Percentiles rank a stretch among this genome's conserved stretches.
These are phyloP conservation scores for Rhynchotus rufescens DNA, from an alignment of 2,797 vertebrate genomes.

Conservation along the genomic window DNA sequence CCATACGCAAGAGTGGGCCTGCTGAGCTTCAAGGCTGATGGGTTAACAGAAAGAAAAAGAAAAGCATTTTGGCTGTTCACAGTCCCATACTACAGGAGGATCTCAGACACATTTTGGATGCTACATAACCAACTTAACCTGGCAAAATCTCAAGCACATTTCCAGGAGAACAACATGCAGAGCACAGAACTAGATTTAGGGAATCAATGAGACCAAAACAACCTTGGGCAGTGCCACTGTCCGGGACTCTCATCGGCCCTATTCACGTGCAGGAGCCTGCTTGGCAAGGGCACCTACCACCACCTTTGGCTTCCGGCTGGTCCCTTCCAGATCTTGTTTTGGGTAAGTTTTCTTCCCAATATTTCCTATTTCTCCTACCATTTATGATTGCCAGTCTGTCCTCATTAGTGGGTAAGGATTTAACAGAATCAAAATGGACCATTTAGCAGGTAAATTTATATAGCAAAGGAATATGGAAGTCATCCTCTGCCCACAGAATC, in stretches of 20 bases:
- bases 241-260: not conserved
- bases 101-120: not conserved
- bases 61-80: not conserved
- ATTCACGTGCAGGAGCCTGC: not conserved
- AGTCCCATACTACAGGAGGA: not conserved
- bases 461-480: not conserved
- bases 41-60: not conserved
- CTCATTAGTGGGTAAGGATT: too few species aligned
- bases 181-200: not conserved
- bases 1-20: not conserved
- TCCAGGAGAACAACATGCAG: not conserved
- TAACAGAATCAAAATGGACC: not conserved
- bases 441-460: not conserved
- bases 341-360: not conserved
- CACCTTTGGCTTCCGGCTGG: not conserved
- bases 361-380: not conserved
- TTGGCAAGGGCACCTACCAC: not conserved
- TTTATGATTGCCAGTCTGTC: not conserved
- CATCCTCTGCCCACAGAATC: not conserved
- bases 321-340: not conserved
- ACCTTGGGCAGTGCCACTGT: not conserved
- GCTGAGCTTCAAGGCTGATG: not conserved
- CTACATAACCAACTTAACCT: slow-evolving; percentile 1
- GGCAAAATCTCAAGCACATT: slow-evolving; percentile 5
- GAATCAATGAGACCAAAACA: not conserved